A percentile compares a stretch with the other conserved stretches of the same genome.
Evolutionary conservation across 2,113 vertebrate genomes (phyloP).

Genomic region (Illadopsis cleaveri): DNA sequence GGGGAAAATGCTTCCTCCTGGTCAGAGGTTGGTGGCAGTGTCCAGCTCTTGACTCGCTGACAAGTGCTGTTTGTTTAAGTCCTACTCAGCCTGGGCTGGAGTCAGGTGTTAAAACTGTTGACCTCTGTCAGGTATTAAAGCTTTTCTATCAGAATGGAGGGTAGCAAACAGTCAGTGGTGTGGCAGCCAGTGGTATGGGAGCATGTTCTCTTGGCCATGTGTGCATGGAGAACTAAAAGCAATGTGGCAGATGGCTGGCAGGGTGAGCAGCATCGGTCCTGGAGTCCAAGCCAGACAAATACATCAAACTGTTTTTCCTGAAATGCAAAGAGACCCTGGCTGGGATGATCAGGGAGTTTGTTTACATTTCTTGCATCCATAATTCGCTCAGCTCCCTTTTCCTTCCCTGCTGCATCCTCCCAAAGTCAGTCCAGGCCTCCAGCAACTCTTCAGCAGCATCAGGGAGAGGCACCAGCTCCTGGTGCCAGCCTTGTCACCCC

Average conservation of each 20-base stretch:
- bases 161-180: neutral
- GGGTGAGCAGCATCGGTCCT: neutral
- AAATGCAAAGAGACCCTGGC: neutral
- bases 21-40: neutral
- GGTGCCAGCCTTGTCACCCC: neutral
- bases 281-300: neutral
- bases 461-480: neutral
- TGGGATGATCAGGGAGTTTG: neutral
- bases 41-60: neutral
- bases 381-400: neutral
- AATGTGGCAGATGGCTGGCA: slow-evolving; percentile 54
- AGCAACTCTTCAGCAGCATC: neutral
- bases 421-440: neutral
- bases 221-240: neutral
- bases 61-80: neutral
- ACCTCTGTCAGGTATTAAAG: neutral
- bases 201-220: neutral
- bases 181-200: neutral
- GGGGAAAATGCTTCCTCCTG: neutral
- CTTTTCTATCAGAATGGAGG: neutral
- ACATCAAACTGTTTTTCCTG: slow-evolving; percentile 12
- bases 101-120: neutral
- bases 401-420: neutral
- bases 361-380: neutral
- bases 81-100: neutral